Percentiles rank a stretch among this genome's conserved stretches.
These are phyloP conservation scores for Garrulus glandarius DNA, from an alignment of 2,797 vertebrate genomes.

Conservation along the genomic window DNA sequence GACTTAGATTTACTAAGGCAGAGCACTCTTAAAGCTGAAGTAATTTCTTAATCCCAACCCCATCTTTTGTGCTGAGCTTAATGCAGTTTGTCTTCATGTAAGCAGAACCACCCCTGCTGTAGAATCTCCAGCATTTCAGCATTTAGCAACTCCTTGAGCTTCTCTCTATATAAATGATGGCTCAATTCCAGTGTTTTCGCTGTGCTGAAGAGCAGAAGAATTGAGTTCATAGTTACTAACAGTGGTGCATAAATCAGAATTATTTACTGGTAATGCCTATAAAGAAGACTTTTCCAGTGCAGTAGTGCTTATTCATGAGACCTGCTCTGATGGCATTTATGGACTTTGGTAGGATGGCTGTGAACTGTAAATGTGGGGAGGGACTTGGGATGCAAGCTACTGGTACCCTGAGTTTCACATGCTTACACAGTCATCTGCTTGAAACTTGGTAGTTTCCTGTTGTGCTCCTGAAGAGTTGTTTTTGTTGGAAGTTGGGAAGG, in stretches of 20 bases:
- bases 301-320: not conserved
- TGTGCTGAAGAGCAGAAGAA: not conserved
- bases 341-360: not conserved
- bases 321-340: not conserved
- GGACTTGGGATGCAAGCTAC: not conserved
- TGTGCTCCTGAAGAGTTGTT: not conserved
- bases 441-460: not conserved
- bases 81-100: not conserved
- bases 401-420: not conserved
- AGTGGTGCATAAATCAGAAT: not conserved
- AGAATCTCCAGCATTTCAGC: not conserved
- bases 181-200: not conserved
- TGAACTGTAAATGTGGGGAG: not conserved
- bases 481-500: not conserved
- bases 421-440: not conserved
- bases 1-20: not conserved
- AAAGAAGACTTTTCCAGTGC: not conserved
- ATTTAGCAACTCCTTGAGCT: not conserved
- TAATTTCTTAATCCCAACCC: not conserved
- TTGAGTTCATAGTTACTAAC: not conserved
- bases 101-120: not conserved
- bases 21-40: not conserved
- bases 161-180: not conserved
- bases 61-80: not conserved
- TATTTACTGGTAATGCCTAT: not conserved